Conservation (phyloP, 2,113 vertebrate species). For the Pelobates fuscus region DNA sequence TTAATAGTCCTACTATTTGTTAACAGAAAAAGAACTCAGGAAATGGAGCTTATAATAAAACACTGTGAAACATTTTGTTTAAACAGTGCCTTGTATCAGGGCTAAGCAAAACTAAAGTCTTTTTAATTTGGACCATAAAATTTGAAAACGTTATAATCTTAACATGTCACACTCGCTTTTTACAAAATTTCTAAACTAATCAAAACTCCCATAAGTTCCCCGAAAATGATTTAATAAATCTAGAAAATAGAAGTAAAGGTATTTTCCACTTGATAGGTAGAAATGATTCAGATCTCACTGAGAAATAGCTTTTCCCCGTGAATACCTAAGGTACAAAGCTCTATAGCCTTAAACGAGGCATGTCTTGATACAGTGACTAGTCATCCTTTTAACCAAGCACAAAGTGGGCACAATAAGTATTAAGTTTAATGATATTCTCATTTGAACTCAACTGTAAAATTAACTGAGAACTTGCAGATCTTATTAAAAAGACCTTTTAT, state of each 20-base stretch:
- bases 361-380: conserved; percentile 34
- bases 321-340: conserved; percentile 2
- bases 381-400: not conserved
- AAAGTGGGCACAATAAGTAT: conserved; percentile 13
- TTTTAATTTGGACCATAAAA: conserved; percentile 46
- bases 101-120: not conserved
- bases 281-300: conserved; percentile 20
- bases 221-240: conserved; percentile 40
- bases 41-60: conserved; percentile 39
- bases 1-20: conserved; percentile 44
- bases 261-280: conserved; percentile 42
- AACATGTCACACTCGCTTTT: conserved; percentile 31
- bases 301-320: conserved; percentile 27
- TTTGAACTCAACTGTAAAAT: conserved; percentile 62
- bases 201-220: conserved; percentile 41
- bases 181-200: conserved; percentile 41
- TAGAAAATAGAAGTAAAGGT: conserved; percentile 43
- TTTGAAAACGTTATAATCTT: conserved; percentile 6
- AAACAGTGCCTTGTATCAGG: not conserved
- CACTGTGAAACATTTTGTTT: conserved; percentile 26
- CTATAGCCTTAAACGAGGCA: conserved; percentile 30
- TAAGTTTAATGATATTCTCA: conserved; percentile 58
- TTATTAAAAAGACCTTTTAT: conserved; percentile 61
- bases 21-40: conserved; percentile 20
- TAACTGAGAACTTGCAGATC: conserved; percentile 59